These are phyloP conservation scores for Pachypeltis micranthus DNA, from an alignment of 1,140 invertebrate genomes.

Conservation along the genomic window DNA sequence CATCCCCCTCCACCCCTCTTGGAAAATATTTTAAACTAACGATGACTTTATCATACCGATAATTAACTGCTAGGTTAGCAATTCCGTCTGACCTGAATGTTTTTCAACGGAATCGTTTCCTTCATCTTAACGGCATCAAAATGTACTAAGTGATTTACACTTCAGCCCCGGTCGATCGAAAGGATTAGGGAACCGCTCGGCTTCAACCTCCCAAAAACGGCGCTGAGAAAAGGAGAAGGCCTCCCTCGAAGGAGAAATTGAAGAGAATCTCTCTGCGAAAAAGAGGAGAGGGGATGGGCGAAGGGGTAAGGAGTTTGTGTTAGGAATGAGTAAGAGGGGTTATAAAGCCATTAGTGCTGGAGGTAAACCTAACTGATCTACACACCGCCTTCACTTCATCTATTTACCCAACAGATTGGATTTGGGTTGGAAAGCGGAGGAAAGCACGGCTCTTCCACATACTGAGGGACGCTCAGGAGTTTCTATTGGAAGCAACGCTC, in stretches of 20 bases:
- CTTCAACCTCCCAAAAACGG: not conserved
- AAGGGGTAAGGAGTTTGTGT: not conserved
- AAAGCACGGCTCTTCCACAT: no score
- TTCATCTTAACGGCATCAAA: no score
- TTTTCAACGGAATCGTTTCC: no score
- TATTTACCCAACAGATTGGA: constrained; percentile 3
- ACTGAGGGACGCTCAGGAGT: no score
- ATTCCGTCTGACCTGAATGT: no score
- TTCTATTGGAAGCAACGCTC: no score
- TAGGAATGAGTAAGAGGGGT: constrained; percentile 2
- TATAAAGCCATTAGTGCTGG: constrained; percentile 2
- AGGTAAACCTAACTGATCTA: constrained; percentile 9
- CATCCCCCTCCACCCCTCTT: no score
- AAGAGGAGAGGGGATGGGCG: not conserved
- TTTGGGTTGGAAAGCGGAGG: not conserved
- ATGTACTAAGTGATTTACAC: constrained; percentile 5
- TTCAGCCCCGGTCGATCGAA: not conserved
- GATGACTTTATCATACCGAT: no score
- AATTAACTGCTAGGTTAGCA: no score
- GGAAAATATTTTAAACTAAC: no score
- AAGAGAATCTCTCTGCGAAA: not conserved
- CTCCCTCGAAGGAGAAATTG: not conserved
- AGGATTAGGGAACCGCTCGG: not conserved
- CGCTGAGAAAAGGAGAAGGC: no score
- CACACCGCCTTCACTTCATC: constrained; percentile 3